These are phyloP conservation scores for Phoenicopterus ruber DNA, from an alignment of 2,113 vertebrate genomes.

Conservation along the genomic window DNA sequence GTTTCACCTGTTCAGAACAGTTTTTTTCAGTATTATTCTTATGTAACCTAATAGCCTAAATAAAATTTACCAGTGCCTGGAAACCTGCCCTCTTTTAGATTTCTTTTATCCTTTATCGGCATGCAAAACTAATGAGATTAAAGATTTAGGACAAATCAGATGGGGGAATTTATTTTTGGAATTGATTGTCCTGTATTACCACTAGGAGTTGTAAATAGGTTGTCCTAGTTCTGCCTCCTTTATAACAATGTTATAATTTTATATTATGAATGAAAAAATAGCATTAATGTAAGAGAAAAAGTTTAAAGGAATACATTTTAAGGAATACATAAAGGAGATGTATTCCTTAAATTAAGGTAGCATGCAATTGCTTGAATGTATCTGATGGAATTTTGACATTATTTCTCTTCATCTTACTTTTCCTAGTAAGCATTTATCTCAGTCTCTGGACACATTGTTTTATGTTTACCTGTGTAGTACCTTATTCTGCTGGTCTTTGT, in stretches of 20 bases:
- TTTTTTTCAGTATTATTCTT: background rate
- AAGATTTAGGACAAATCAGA: conserved; percentile 44
- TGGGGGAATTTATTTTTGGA: conserved; percentile 32
- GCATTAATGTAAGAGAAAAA: background rate
- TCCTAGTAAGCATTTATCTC: background rate
- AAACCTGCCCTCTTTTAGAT: background rate
- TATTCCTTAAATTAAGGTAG: background rate
- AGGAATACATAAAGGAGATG: background rate
- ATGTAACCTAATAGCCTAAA: background rate
- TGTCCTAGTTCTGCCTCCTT: conserved; percentile 16
- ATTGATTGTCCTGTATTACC: background rate
- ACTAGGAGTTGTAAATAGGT: background rate
- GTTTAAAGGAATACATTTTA: background rate
- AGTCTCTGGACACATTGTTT: background rate
- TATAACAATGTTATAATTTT: background rate
- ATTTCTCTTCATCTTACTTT: background rate
- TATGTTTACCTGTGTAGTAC: background rate
- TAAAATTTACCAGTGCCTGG: background rate
- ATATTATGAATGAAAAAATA: background rate
- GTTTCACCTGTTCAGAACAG: background rate
- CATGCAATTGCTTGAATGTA: background rate
- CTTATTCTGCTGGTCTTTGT: background rate
- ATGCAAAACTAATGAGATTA: conserved; percentile 52
- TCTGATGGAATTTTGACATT: background rate
- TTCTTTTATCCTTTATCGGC: conserved; percentile 14